Conservation (phyloP, 1,140 invertebrate species). For the Dolichoris vasculosae region DNA sequence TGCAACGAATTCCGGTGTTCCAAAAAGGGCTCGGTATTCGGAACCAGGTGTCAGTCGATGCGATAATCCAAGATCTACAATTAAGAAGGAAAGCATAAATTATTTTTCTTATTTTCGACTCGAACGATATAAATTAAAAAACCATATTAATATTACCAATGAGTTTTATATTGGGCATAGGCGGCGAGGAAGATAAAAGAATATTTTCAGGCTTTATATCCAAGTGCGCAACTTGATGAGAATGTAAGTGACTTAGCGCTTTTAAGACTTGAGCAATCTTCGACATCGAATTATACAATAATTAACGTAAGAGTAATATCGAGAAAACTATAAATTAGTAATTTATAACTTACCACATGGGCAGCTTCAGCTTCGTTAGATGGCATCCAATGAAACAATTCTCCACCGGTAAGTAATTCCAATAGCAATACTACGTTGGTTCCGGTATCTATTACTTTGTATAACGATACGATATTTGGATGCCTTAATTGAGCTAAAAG, state of each 20-base stretch:
- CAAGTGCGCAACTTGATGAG: slow-evolving; percentile 81
- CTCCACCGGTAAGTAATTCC: slow-evolving; percentile 79
- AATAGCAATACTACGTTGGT: slow-evolving; percentile 80
- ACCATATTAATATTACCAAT: slow-evolving; percentile 62
- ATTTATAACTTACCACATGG: slow-evolving; percentile 70
- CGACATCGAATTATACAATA: slow-evolving; percentile 39
- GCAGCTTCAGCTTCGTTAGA: slow-evolving; percentile 81
- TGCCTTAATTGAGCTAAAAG: slow-evolving; percentile 78
- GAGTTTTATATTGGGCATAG: slow-evolving; percentile 78
- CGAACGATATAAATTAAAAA: neutral
- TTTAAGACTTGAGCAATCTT: slow-evolving; percentile 80
- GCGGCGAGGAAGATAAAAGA: slow-evolving; percentile 75
- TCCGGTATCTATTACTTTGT: slow-evolving; percentile 80
- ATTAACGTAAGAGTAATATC: neutral
- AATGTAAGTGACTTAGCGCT: slow-evolving; percentile 81
- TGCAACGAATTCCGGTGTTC: slow-evolving; percentile 78
- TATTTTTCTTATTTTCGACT: slow-evolving; percentile 16
- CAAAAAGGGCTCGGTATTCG: slow-evolving; percentile 76
- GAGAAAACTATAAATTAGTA: slow-evolving; percentile 26
- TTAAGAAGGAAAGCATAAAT: slow-evolving; percentile 23
- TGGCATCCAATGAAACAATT: slow-evolving; percentile 79
- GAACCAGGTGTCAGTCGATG: slow-evolving; percentile 75
- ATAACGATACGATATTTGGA: slow-evolving; percentile 78
- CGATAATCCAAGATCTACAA: slow-evolving; percentile 80
- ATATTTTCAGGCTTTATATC: slow-evolving; percentile 83